Evolutionary conservation across 2,888 invertebrate species (phyloP), one percentile per base, ranked within the genome.

Genomic region (Melanophora roralis): DNA sequence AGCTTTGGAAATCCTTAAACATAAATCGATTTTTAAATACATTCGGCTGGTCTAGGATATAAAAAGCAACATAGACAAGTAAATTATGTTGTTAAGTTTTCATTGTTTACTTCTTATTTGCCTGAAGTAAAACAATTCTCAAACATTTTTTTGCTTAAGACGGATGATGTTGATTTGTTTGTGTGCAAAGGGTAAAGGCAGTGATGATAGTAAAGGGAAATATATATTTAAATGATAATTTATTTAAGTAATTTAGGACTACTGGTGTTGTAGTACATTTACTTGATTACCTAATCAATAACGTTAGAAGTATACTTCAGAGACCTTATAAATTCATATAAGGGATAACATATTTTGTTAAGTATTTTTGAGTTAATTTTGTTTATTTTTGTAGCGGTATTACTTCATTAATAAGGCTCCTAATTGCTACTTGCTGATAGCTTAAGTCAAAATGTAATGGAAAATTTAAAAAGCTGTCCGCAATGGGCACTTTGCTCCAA

Each of bases 11-110:
- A 69, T 69, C 57, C 57, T 55, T 67, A 27, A 32, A 40, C 59
- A 60, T 40, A 71, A 71, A 71, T 71, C 59, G 69, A 71, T 71
- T 60, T 71, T 60, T 71, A 71, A 71, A 27, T 47, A 71, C 36
- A 49, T 12, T 19, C 19, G 19, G 47, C 27, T 32, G 27, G 53
- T 53, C 53, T 51, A 32, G 51, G 38, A 32, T 19, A 53, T 19
- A 36, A 9, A 45, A 16, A 45, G 12, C 7, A 16, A 27, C n/a
- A 9, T 7, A 27, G 16, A 16, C 2, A 47, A 9, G 51, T n/a
- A 43, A 32, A 16, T 45, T 11, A 34, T 53, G 27, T 45, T 27
- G 16, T 14, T 34, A 53, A 32, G 14, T 45, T 60, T 27, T 59
- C 7, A 51, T 51, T 67, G n/a, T 9, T 21, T 21, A 14, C 32